A percentile compares a stretch with the other conserved stretches of the same genome.
Evolutionary conservation across 2,888 invertebrate species (phyloP).

Genomic region (Agapostemon virescens): DNA sequence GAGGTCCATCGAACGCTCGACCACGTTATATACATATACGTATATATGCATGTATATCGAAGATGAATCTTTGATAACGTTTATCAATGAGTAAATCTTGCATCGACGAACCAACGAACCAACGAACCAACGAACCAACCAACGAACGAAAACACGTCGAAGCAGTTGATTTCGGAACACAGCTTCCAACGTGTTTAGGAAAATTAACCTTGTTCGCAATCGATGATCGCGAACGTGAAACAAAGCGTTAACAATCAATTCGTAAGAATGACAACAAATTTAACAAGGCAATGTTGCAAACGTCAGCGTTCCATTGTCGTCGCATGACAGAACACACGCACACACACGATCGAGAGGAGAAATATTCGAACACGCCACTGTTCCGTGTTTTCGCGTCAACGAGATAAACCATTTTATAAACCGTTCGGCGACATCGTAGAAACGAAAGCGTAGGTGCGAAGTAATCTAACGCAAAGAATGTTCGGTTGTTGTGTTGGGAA

Average conservation of each 20-base stretch:
- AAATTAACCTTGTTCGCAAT: background rate
- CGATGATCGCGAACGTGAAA: background rate
- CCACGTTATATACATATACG: too few species aligned
- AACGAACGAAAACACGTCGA: background rate
- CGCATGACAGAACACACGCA: background rate
- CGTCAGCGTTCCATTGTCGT: background rate
- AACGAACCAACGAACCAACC: too few species aligned
- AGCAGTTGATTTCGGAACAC: background rate
- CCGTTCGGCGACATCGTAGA: background rate
- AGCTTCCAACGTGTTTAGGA: background rate
- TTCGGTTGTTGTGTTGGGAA: background rate
- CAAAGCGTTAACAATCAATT: background rate
- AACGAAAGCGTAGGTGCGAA: background rate
- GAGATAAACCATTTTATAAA: background rate
- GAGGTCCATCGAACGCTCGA: background rate
- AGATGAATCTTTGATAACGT: slow-evolving; percentile 4
- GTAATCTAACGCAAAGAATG: background rate
- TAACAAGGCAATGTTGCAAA: slow-evolving; percentile 8
- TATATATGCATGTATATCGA: background rate
- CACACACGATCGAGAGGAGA: background rate
- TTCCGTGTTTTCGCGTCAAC: background rate
- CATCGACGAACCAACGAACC: background rate
- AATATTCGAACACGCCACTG: background rate
- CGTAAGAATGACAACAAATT: slow-evolving; percentile 1
- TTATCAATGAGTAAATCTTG: background rate